A percentile compares a stretch with the other conserved stretches of the same genome.
phyloP scores from a whole-genome alignment of 2,888 invertebrate genomes.

The Cephus pulcher region DNA sequence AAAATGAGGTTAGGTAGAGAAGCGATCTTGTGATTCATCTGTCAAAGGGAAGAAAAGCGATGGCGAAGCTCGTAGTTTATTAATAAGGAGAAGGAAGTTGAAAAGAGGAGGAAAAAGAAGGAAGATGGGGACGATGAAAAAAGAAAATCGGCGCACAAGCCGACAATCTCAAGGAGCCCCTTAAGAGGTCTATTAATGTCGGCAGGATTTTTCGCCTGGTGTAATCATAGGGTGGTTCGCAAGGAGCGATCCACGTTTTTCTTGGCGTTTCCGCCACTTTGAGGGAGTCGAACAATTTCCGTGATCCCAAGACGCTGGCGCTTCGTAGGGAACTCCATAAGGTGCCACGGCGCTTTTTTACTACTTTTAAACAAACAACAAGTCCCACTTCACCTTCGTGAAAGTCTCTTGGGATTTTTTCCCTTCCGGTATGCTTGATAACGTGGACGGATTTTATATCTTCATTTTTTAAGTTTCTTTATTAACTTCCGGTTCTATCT shows the following conservation, averaged over 20 bases:
- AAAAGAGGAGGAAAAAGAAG: constrained; percentile 9
- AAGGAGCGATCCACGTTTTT: constrained; percentile 36
- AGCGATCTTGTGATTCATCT: background rate
- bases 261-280: constrained; percentile 44
- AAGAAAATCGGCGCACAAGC: constrained; percentile 28
- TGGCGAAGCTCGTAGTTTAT: background rate
- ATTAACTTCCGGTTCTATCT: background rate
- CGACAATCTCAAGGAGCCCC: constrained; percentile 28
- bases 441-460: background rate
- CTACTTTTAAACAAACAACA: constrained; percentile 11
- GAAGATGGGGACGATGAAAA: constrained; percentile 27
- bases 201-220: constrained; percentile 46
- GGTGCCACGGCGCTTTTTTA: constrained; percentile 31
- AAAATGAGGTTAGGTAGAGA: background rate
- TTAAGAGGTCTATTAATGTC: constrained; percentile 53
- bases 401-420: background rate
- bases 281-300: constrained; percentile 49
- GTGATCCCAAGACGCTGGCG: constrained; percentile 9
- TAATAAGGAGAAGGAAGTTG: background rate
- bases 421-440: background rate
- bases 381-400: background rate
- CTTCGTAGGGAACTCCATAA: background rate
- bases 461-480: background rate
- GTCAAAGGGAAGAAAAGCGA: background rate
- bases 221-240: constrained; percentile 44